These are phyloP conservation scores for Epirrita christyi DNA, from an alignment of 2,888 invertebrate species.

Conservation along the genomic window DNA sequence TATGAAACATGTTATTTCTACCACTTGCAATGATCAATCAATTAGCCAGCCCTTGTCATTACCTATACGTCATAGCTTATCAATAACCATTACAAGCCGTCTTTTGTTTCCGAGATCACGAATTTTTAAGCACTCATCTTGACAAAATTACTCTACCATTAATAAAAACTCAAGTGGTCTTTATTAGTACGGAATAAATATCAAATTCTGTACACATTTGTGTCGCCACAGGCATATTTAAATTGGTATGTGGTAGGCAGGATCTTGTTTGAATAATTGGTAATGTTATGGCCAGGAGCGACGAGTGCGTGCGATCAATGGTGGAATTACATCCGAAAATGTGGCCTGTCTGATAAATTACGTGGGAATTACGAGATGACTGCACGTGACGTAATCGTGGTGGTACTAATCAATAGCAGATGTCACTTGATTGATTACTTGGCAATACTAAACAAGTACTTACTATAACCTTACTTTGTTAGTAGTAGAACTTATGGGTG, in stretches of 20 bases:
- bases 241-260: conserved; percentile 31
- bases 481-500: too few relatives aligned
- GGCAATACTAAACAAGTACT: too few relatives aligned
- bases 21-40: conserved; percentile 1
- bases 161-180: conserved; percentile 5
- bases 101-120: conserved; percentile 34
- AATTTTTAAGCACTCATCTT: conserved; percentile 22
- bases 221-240: conserved; percentile 9
- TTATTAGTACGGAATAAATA: conserved; percentile 14
- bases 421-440: too few relatives aligned
- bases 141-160: conserved; percentile 17
- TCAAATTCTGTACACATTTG: conserved; percentile 11
- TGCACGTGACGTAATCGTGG: conserved; percentile 4
- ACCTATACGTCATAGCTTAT: conserved; percentile 28
- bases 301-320: conserved; percentile 10
- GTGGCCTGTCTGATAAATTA: conserved; percentile 10
- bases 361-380: not conserved
- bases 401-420: not conserved
- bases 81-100: conserved; percentile 20
- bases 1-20: not conserved
- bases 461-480: too few relatives aligned
- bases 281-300: conserved; percentile 46
- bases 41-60: conserved; percentile 17
- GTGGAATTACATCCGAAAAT: conserved; percentile 13
- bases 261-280: conserved; percentile 68